These are phyloP conservation scores for Steinernema hermaphroditum DNA, from an alignment of 2,888 invertebrate genomes.

Conservation along the genomic window DNA sequence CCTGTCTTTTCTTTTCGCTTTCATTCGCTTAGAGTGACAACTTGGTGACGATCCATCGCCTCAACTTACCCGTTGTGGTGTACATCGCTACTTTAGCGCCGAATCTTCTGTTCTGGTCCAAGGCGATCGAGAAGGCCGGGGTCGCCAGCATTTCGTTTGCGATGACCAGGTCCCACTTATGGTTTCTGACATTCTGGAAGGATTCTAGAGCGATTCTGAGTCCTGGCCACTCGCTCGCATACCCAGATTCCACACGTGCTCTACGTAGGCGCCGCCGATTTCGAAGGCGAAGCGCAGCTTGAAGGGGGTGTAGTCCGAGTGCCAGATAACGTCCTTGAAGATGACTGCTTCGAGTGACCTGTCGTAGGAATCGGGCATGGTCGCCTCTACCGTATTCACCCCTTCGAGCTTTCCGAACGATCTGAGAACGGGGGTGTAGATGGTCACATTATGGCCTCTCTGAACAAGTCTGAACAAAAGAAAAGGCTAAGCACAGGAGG, in stretches of 20 bases:
- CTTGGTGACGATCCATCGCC: neutral
- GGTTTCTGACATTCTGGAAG: neutral
- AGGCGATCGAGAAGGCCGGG: neutral
- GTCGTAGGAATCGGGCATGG: neutral
- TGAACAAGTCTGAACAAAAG: neutral
- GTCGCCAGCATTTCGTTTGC: neutral
- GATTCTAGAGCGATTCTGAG: neutral
- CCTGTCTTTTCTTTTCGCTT: too few species aligned
- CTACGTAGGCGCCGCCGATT: neutral
- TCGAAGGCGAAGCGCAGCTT: neutral
- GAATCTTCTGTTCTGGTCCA: neutral
- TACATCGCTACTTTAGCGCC: constrained; percentile 22
- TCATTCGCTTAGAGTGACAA: too few species aligned
- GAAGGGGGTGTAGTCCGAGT: neutral
- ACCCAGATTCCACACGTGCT: neutral
- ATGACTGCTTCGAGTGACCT: neutral
- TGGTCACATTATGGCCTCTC: neutral
- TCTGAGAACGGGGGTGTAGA: neutral
- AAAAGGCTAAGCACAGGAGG: neutral
- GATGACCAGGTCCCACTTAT: neutral
- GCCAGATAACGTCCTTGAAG: neutral
- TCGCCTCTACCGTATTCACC: neutral
- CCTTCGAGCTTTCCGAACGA: neutral
- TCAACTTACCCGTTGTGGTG: constrained; percentile 24
- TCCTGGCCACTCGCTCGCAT: too few species aligned